Evolutionary conservation across 2,113 vertebrate genomes (phyloP), one percentile per base, ranked within the genome.

Genomic region (Leucoraja erinaceus): DNA sequence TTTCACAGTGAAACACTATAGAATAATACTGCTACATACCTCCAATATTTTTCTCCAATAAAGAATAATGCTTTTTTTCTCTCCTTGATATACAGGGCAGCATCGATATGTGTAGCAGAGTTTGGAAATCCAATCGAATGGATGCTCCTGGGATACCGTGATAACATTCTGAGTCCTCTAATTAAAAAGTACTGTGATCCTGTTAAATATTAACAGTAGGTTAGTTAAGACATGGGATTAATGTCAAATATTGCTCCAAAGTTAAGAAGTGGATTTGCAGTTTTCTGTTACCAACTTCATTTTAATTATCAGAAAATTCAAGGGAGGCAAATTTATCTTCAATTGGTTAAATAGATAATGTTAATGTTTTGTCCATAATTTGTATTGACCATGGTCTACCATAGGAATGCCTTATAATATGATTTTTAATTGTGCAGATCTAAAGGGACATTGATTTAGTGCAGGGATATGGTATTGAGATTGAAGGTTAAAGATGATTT

Each of bases 141-240:
- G 94, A 96, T 96, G 75, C 95, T 96, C 78, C 94, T 93, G 83
- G 93, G 63, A 47, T 93, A 93, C 93, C 94, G 94, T 94, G 93
- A 94, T 93, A 56, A 93, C 94, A 94, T 95, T 93, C 14, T 28
- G 75, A 95, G 94, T 93, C 94, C 93, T 72, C 95, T 94, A 94
- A 95, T 94, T 94, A 95, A 94, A 95, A 95, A 96, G 93, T 96
- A 96, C 93, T 96, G 96, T 93, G 86, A 94, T 94, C 95, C 95
- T 97, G 94, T 25, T 66, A 33, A 18, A 38, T 91, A 72, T 72
- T 91, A 91, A 70, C 20, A 91, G 22, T 72, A 38, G 72, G 38
- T 74, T 91, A 91, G 66, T 72, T 56, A 38, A 25, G 9, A 74
- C 12, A 74, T 54, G 33, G 20, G 68, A 54, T 47, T 47, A 14